Percentiles rank a stretch among this genome's conserved stretches.
These are phyloP conservation scores for Lucilia sericata DNA, from an alignment of 1,140 invertebrate genomes.

Conservation along the genomic window DNA sequence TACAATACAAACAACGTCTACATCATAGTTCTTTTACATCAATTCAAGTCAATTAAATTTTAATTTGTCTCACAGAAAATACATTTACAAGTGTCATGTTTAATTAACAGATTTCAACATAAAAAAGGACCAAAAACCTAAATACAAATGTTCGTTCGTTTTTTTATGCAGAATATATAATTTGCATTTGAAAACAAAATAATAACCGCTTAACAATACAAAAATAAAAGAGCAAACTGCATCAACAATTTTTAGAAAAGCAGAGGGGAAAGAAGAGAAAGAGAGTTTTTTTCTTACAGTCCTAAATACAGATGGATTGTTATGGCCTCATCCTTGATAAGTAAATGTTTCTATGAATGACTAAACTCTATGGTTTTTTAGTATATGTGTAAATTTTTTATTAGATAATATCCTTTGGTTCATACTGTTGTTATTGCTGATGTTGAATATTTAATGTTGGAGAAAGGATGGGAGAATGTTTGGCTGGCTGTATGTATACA, in stretches of 20 bases:
- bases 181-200: conserved; percentile 13
- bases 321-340: too few species aligned
- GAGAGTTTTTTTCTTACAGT: too few species aligned
- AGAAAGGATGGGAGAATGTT: too few species aligned
- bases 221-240: not conserved
- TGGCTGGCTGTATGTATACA: not conserved
- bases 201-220: not conserved
- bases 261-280: too few species aligned
- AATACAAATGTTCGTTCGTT: not conserved
- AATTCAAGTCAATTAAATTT: too few species aligned
- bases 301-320: too few species aligned
- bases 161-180: not conserved
- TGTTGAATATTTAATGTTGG: conserved; percentile 7
- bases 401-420: conserved; percentile 4
- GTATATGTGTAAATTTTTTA: not conserved
- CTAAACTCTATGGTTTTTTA: too few species aligned
- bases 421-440: not conserved
- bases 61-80: too few species aligned
- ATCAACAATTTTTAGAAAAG: not conserved
- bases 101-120: not conserved
- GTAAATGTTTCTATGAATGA: too few species aligned
- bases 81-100: not conserved
- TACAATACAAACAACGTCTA: not conserved
- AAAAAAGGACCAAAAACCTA: not conserved
- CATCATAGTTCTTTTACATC: not conserved